Percentiles rank a stretch among this genome's conserved stretches.
Conservation (phyloP, 2,113 vertebrate genomes). For the Menidia beryllina region DNA sequence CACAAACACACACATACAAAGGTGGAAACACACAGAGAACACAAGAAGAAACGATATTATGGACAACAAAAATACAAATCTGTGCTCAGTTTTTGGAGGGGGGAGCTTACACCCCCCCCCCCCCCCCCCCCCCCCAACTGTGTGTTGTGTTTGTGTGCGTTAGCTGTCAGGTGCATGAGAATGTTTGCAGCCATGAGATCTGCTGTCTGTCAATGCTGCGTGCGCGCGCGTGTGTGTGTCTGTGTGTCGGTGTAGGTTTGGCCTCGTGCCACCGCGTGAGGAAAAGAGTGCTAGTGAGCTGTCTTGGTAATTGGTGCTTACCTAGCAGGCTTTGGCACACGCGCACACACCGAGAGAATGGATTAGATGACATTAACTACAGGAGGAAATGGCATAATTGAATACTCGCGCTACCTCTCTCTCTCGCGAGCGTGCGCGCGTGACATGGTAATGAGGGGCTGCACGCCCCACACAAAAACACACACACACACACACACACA, state of each 20-base stretch:
- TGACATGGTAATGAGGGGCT: constrained; percentile 70
- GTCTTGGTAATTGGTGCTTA: constrained; percentile 79
- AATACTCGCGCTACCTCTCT: constrained; percentile 54
- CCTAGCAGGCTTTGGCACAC: constrained; percentile 69
- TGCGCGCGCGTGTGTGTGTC: constrained; percentile 23
- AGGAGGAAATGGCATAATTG: constrained; percentile 71
- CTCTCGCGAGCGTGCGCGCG: constrained; percentile 16
- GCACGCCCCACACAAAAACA: constrained; percentile 61
- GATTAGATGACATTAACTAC: constrained; percentile 72
- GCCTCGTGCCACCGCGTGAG: constrained; percentile 61
- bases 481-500: too few relatives aligned
- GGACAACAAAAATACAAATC: constrained; percentile 43
- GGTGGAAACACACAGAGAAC: constrained; percentile 51
- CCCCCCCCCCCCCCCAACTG: constrained; percentile 14
- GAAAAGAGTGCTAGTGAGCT: constrained; percentile 64
- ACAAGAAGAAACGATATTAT: constrained; percentile 41
- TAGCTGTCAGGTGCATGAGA: constrained; percentile 13
- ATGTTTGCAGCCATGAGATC: constrained; percentile 42
- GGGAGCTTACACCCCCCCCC: neutral
- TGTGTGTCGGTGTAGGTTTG: constrained; percentile 53
- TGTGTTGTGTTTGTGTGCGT: constrained; percentile 37
- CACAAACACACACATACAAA: too few relatives aligned
- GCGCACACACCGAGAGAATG: constrained; percentile 31
- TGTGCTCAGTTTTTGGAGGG: constrained; percentile 39
- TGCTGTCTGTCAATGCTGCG: constrained; percentile 23